Conservation (phyloP, 2,888 invertebrate species). For the Drosophila anceps region DNA sequence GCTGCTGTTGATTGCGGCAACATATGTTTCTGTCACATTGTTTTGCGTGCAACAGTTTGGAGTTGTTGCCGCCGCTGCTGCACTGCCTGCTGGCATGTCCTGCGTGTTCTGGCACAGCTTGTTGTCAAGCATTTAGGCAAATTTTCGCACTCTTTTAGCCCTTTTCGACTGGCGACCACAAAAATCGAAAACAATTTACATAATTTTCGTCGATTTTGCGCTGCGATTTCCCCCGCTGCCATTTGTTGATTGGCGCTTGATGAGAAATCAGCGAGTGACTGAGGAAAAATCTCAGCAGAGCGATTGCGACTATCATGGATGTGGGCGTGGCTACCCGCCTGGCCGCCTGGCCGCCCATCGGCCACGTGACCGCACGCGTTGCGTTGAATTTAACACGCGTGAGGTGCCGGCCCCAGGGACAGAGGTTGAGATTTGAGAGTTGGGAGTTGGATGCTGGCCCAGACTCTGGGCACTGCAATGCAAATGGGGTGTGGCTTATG, state of each 20-base stretch:
- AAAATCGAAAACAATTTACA: constrained; percentile 70
- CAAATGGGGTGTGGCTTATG: constrained; percentile 61
- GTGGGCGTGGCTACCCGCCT: constrained; percentile 64
- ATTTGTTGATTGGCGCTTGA: constrained; percentile 55
- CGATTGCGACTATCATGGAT: constrained; percentile 75
- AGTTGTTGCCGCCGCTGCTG: constrained; percentile 22
- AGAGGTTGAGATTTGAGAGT: constrained; percentile 26
- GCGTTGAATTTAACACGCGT: constrained; percentile 76
- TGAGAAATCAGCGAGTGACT: constrained; percentile 28
- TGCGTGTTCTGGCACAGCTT: constrained; percentile 37
- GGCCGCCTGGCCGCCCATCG: constrained; percentile 14
- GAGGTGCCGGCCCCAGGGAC: constrained; percentile 60
- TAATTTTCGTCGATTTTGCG: constrained; percentile 74
- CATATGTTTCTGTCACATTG: constrained; percentile 77
- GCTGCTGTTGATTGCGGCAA: constrained; percentile 65
- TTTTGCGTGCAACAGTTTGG: constrained; percentile 60
- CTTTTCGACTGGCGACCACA: background rate
- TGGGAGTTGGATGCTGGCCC: constrained; percentile 5
- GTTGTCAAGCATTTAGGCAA: constrained; percentile 82
- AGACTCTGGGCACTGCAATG: constrained; percentile 39
- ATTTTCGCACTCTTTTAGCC: constrained; percentile 75
- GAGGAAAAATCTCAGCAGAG: constrained; percentile 47
- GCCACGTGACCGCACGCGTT: constrained; percentile 79
- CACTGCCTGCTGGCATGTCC: constrained; percentile 35
- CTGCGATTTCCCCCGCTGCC: constrained; percentile 46